phyloP scores from a whole-genome alignment of 2,797 vertebrate genomes.

The Pachyuromys duprasi region DNA sequence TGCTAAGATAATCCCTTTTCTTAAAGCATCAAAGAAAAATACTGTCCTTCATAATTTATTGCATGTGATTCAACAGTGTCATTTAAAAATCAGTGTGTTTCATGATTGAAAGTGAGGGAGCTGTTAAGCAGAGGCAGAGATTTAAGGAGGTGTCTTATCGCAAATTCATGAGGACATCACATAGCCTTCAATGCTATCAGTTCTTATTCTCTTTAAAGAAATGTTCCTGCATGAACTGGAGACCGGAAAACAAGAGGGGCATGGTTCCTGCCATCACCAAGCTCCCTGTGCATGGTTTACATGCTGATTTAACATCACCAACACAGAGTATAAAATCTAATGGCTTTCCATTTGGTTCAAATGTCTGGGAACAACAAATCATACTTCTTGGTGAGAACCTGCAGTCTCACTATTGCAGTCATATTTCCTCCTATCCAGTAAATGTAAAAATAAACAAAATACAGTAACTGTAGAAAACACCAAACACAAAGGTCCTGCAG shows the following conservation, averaged over 20 bases:
- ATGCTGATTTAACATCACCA: neutral
- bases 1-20: slow-evolving; percentile 52
- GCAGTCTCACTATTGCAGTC: neutral
- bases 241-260: neutral
- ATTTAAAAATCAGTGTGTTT: slow-evolving; percentile 65
- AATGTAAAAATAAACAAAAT: neutral
- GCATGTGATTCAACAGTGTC: slow-evolving; percentile 41
- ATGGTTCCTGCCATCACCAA: neutral
- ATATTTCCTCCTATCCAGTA: neutral
- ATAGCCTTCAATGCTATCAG: neutral
- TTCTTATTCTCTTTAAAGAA: slow-evolving; percentile 32
- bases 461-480: neutral
- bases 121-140: slow-evolving; percentile 56
- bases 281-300: neutral
- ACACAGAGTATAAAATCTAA: slow-evolving; percentile 31
- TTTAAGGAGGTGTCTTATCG: slow-evolving; percentile 29
- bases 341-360: slow-evolving; percentile 43
- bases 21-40: slow-evolving; percentile 57
- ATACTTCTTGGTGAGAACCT: slow-evolving; percentile 58
- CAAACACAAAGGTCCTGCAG: neutral
- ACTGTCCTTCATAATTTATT: slow-evolving; percentile 64
- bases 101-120: slow-evolving; percentile 10
- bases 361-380: slow-evolving; percentile 10
- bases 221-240: neutral
- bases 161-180: slow-evolving; percentile 35